Evolutionary conservation across 1,140 invertebrate genomes (phyloP).

Genomic region (Drosophila auraria): DNA sequence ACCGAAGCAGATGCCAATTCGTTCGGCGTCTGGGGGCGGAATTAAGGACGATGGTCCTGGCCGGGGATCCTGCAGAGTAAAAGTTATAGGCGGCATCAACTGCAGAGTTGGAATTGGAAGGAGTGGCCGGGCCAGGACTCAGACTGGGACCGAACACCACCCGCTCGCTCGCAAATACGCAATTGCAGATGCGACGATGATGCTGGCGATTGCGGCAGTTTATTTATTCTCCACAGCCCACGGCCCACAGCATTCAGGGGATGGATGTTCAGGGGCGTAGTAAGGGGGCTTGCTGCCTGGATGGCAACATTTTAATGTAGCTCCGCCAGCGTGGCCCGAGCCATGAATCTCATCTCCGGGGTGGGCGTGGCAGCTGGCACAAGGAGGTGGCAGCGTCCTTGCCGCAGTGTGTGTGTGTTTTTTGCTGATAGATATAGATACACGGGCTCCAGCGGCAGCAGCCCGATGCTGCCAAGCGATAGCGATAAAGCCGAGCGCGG

Average conservation of each 20-base stretch:
- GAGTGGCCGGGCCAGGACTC: constrained; percentile 25
- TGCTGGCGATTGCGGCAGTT: constrained; percentile 80
- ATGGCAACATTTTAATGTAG: constrained; percentile 79
- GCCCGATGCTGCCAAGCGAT: constrained; percentile 73
- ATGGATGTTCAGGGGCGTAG: constrained; percentile 1
- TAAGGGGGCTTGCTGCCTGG: constrained; percentile 22
- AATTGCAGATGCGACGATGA: constrained; percentile 82
- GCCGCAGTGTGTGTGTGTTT: constrained; percentile 43
- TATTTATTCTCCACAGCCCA: constrained; percentile 64
- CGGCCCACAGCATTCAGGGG: constrained; percentile 9
- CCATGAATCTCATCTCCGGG: constrained; percentile 53
- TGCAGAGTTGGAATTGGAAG: constrained; percentile 29
- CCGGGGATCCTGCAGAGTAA: constrained; percentile 24
- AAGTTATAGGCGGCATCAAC: constrained; percentile 33
- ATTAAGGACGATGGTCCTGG: constrained; percentile 30
- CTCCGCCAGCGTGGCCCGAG: constrained; percentile 19
- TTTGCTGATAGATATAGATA: constrained; percentile 42
- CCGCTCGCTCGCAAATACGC: constrained; percentile 62
- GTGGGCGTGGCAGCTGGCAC: constrained; percentile 46
- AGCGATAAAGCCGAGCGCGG: constrained; percentile 71
- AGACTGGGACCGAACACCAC: constrained; percentile 39
- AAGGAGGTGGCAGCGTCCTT: constrained; percentile 12
- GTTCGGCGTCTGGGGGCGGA: constrained; percentile 7
- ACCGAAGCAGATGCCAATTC: constrained; percentile 40
- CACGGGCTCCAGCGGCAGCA: constrained; percentile 37